Evolutionary conservation across 2,797 vertebrate species (phyloP), one percentile per base, ranked within the genome.

Genomic region (Ptychobarbus kaznakovi): DNA sequence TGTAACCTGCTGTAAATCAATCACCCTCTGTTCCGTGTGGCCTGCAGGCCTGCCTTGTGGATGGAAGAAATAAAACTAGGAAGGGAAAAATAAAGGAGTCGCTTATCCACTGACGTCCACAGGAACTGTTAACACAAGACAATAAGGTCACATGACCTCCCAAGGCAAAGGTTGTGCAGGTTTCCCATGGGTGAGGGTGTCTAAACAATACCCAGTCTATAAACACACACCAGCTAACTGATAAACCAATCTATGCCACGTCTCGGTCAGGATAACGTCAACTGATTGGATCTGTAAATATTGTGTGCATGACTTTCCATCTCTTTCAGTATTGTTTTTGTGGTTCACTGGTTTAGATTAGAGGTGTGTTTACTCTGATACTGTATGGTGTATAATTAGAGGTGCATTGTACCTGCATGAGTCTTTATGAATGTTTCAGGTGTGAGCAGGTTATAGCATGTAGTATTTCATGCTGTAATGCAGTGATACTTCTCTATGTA

Each of bases 1-100:
- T 91, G 90, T 93, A 93, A 95, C 95, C 94, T 93, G 86, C 1
- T 8, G 93, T 93, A 94, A 95, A 94, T 94, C 93, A 94, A 95
- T 94, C 92, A 91, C 89, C 86, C 66, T 80, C 65, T 72, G 80
- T 66, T 79, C 87, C 70, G 10, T 86, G 86, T 85, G 88, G 87
- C 81, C 81, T 20, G 53, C 13, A 86, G 77, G 86, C 86, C 82
- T 85, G 3, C 86, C 63, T 44, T 91, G 86, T 89, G 87, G 92
- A 89, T 87, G 90, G 88, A 68, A 16, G 61, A 11, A 77, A 80
- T 38, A 76, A 76, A 61, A 72, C 13, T 32, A 84, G 78, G 77
- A 68, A 80, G 58, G 75, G 53, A 35, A 88, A 89, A 86, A 88
- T 85, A 89, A 88, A 87, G 89, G 65, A 75, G 77, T 81, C 77